Base-by-base conservation (phyloP, 1,140 invertebrate genomes). In the Polyergus mexicanus region DNA sequence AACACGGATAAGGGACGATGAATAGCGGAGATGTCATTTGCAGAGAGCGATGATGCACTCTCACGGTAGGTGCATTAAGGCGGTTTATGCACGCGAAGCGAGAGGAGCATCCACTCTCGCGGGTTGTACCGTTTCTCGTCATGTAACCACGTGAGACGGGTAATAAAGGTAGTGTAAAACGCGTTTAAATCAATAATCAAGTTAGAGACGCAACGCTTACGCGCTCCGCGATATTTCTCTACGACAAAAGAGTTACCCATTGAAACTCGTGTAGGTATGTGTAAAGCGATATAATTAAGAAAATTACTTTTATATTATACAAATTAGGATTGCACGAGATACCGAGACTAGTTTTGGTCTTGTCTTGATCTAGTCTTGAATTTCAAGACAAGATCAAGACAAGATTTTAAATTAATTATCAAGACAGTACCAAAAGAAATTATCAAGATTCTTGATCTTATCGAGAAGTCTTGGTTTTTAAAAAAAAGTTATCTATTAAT, bases 51-150 rank as follows among this genome's bases (percentile, higher is more conserved):
- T 90, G 89, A 90, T 90, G 88, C 87, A 87, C 89, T 90, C 88
- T 86, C 88, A 80, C 80, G 88, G 44, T 44, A 90, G 88, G 74
- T 91, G 86, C 90, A 91, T 91, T 91, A 91, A 89, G 88, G 89
- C 76, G 77, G 89, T 89, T 91, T 91, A 91, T 86, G 88, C 84
- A 89, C 88, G 85, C 76, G 75, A 85, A 60, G 62, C 76, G 63
- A 86, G 72, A 83, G 81, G 62, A 85, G 87, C 88, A 86, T 85
- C 84, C 41, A 77, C 84, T 90, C 86, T 88, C 77, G 74, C 69
- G 69, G 47, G 32, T 75, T 62, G 11, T 25, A 13, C 28, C 28
- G 16, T 28, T 47, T 41, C 19, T 60, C 25, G 62, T 56, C 10
- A 35, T 56, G 72, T 19, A 56, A 74, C 78, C 51, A 32, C 87